phyloP scores from a whole-genome alignment of 2,888 invertebrate genomes.

The Arenicola marina region DNA sequence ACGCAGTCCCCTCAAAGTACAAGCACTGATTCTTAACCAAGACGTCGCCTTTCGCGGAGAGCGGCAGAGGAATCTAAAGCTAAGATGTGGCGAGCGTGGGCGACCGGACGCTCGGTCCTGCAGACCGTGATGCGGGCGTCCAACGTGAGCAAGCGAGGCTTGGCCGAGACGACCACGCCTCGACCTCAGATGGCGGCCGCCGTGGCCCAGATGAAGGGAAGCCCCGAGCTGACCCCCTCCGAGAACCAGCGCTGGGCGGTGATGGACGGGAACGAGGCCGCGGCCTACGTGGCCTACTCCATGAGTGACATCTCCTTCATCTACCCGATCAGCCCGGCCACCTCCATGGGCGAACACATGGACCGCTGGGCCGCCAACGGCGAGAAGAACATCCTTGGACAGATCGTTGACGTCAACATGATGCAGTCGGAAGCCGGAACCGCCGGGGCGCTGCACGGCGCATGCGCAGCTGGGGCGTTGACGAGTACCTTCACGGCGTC shows the following conservation, averaged over 20 bases:
- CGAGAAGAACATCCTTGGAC: constrained; percentile 30
- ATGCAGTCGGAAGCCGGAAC: constrained; percentile 36
- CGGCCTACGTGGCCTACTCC: constrained; percentile 32
- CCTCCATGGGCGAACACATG: constrained; percentile 37
- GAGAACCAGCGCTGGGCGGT: constrained; percentile 10
- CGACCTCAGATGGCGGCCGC: constrained; percentile 15
- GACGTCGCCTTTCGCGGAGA: too few species aligned
- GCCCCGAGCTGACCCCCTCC: constrained; percentile 1
- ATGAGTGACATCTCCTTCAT: constrained; percentile 34
- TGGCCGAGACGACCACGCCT: constrained; percentile 22
- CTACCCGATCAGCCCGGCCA: constrained; percentile 34
- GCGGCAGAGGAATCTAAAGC: too few species aligned
- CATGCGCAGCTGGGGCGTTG: constrained; percentile 30
- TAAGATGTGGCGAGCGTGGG: constrained; percentile 28
- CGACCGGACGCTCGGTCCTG: constrained; percentile 19
- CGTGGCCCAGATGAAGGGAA: neutral
- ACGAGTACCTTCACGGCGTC: constrained; percentile 34
- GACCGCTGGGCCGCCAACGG: constrained; percentile 30
- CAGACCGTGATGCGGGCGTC: constrained; percentile 23
- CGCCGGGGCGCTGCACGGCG: constrained; percentile 33
- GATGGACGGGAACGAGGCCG: constrained; percentile 33
- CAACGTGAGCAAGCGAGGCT: constrained; percentile 7
- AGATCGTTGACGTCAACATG: constrained; percentile 33
- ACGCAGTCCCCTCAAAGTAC: too few species aligned
- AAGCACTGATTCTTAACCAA: too few species aligned